Percentiles rank a stretch among this genome's conserved stretches.
These are phyloP conservation scores for Chlorops oryzae DNA, from an alignment of 1,140 invertebrate species.

Conservation along the genomic window DNA sequence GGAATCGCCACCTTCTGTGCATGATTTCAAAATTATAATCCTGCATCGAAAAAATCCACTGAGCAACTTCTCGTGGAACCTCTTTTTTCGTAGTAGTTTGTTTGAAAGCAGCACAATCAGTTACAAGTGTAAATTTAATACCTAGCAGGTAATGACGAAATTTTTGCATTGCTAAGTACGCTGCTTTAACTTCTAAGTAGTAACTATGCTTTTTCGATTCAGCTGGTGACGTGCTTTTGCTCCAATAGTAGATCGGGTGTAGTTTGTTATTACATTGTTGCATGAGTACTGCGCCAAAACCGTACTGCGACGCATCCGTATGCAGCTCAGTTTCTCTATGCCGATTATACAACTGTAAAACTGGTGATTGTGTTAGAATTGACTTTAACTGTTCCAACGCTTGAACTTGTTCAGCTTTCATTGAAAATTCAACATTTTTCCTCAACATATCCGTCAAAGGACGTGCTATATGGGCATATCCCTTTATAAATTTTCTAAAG, in stretches of 20 bases:
- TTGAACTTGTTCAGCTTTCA: too few species aligned
- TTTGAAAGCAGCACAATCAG: slow-evolving; percentile 37
- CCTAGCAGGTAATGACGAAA: slow-evolving; percentile 22
- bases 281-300: slow-evolving; percentile 23
- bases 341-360: too few species aligned
- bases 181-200: slow-evolving; percentile 25
- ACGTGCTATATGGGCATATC: too few species aligned
- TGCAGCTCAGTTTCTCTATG: slow-evolving; percentile 2
- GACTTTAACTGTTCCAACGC: too few species aligned
- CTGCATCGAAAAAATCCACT: slow-evolving; percentile 35
- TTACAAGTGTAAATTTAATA: slow-evolving; percentile 11
- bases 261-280: slow-evolving; percentile 16
- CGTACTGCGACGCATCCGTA: slow-evolving; percentile 8
- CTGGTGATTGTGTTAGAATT: too few species aligned
- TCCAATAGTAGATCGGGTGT: slow-evolving; percentile 19
- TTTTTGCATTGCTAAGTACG: slow-evolving; percentile 21
- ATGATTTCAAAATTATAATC: too few species aligned
- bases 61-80: slow-evolving; percentile 12
- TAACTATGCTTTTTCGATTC: slow-evolving; percentile 45
- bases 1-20: too few species aligned
- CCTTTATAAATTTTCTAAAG: too few species aligned
- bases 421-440: too few species aligned
- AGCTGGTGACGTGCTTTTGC: slow-evolving; percentile 32
- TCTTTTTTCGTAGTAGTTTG: slow-evolving; percentile 32
- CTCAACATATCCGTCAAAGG: too few species aligned